phyloP scores from a whole-genome alignment of 92 coral and sea anemone species.

The Epizoanthus ramosus region DNA sequence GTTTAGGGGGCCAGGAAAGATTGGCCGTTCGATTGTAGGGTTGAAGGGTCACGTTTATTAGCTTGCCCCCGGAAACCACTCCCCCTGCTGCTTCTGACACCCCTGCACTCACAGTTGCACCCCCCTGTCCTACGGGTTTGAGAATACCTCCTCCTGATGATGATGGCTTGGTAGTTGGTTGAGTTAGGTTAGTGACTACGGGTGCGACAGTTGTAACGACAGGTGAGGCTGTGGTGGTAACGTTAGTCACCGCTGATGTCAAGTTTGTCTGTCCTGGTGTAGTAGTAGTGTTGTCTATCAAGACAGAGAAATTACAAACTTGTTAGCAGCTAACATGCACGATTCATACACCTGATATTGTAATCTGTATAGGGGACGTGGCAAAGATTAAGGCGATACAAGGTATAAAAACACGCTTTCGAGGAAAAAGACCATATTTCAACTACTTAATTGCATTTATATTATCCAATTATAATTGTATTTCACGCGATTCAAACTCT shows the following conservation, averaged over 20 bases:
- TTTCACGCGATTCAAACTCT: too few species aligned
- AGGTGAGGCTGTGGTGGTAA: neutral
- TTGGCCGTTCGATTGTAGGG: constrained; percentile 41
- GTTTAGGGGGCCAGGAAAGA: constrained; percentile 34
- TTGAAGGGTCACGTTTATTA: constrained; percentile 36
- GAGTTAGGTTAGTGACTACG: neutral
- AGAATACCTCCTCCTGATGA: constrained; percentile 21
- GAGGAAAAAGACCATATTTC: too few species aligned
- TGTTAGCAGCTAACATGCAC: neutral
- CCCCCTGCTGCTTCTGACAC: neutral
- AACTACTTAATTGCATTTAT: too few species aligned
- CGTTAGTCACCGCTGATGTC: neutral
- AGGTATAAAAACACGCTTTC: too few species aligned
- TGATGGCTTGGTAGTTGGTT: constrained; percentile 18
- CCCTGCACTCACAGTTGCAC: constrained; percentile 19
- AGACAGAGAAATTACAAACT: neutral
- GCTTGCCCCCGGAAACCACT: constrained; percentile 6
- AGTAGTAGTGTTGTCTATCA: neutral
- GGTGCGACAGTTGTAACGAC: constrained; percentile 12
- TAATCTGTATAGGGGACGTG: too few species aligned
- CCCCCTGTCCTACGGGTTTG: constrained; percentile 26
- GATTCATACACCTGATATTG: neutral
- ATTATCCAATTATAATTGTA: too few species aligned
- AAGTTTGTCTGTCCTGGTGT: neutral
- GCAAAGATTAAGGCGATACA: too few species aligned